Base-by-base conservation (phyloP, 2,888 invertebrate genomes). In the Onchidella celtica region DNA sequence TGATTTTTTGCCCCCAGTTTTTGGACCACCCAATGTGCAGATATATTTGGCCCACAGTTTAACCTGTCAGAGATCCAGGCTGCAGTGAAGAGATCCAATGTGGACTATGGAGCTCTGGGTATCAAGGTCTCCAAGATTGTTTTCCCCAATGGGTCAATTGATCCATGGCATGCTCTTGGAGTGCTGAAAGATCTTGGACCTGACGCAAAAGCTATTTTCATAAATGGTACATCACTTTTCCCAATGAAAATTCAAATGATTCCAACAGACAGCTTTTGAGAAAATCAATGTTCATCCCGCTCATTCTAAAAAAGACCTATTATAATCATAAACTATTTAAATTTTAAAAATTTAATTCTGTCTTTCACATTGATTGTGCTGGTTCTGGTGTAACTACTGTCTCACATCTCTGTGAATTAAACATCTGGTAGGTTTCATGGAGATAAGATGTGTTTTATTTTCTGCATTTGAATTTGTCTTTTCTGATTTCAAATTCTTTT, bases 121-220 rank as follows among this genome's bases (percentile, higher is more conserved):
- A 95, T 97, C 47, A 93, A 95, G 17, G 95, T 95, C 0, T 95
- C 95, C 17, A 95, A 96, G 86, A 96, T 97, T 9, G 95, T 97
- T 0, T 97, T 96, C 90, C 96, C 97, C 3, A 97, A 98, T 90
- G 98, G 98, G 32, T 96, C 96, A 0, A 95, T 97, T 73, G 98
- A 98, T 94, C 94, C 94, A 2, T 94, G 94, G 94, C 94, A 94
- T 88, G 93, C 93, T 2, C 90, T 94, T 74, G 94, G 94, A 21
- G 90, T 94, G 24, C 90, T 91, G 2, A 87, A 90, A 57, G 90
- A 92, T 81, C 86, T 93, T 0, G 88, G 87, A 17, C 87, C 89
- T 27, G 91, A 92, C 47, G 90, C 93, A 34, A 89, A 90, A 3
- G 93, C 94, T 9, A 89, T 94, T 47, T 93, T 89, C 82, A 94